Conservation (phyloP, 2,113 vertebrate species). For the Toxostoma redivivum region DNA sequence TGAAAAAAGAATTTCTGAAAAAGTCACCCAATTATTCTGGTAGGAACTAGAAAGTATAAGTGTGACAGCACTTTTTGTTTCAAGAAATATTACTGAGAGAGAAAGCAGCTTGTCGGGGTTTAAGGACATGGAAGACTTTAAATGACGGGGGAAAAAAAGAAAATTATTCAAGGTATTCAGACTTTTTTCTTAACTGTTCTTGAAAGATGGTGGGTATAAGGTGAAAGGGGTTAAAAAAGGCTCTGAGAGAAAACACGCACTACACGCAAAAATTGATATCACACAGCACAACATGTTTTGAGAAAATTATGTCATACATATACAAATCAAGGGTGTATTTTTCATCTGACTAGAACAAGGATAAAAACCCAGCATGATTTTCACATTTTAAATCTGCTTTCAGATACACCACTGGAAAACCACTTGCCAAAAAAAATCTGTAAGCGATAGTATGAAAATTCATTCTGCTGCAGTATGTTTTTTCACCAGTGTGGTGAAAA, state of each 20-base stretch:
- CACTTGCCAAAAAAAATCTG: not conserved
- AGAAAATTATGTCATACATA: not conserved
- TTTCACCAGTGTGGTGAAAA: not conserved
- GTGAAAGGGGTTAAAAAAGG: not conserved
- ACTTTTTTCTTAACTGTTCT: not conserved
- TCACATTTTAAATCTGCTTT: not conserved
- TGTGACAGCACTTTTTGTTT: not conserved
- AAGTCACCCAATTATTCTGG: not conserved
- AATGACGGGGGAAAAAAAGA: not conserved
- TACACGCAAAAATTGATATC: accelerated
- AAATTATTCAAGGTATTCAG: not conserved
- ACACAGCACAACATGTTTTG: not conserved
- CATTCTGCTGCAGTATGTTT: not conserved
- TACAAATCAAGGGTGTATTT: not conserved
- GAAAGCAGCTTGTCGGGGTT: not conserved
- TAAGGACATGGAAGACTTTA: not conserved
- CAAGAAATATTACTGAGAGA: not conserved
- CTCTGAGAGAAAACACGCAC: not conserved
- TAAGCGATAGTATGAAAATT: not conserved
- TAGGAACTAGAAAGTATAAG: not conserved
- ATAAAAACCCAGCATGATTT: not conserved
- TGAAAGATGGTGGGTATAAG: not conserved
- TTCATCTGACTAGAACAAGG: not conserved
- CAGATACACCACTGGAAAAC: not conserved
- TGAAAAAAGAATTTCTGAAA: not conserved